Conservation (phyloP, 2,888 invertebrate species). For the Idaea dimidiata region DNA sequence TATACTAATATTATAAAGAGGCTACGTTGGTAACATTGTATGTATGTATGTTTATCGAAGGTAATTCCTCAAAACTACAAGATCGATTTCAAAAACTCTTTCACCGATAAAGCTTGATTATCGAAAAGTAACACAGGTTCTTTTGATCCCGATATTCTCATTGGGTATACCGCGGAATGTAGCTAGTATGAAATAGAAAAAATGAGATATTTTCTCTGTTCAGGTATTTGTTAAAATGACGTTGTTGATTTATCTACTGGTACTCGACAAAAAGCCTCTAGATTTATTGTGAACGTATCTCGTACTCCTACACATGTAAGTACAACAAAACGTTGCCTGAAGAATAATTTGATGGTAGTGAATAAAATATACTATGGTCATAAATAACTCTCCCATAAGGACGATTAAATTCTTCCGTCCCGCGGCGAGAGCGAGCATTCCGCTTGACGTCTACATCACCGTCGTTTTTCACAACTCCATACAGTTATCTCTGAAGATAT, state of each 20-base stretch:
- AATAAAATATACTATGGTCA: conserved; percentile 44
- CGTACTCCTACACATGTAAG: neutral
- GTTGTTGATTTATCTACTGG: neutral
- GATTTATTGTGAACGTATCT: neutral
- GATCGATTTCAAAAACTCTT: too few species aligned
- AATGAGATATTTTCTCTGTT: too few species aligned
- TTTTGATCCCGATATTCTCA: too few species aligned
- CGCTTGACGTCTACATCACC: conserved; percentile 60
- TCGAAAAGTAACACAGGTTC: too few species aligned
- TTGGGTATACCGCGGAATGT: too few species aligned
- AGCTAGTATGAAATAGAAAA: too few species aligned
- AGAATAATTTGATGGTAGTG: conserved; percentile 30
- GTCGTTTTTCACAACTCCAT: conserved; percentile 63
- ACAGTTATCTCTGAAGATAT: conserved; percentile 28
- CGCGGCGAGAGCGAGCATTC: conserved; percentile 45
- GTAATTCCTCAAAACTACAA: too few species aligned
- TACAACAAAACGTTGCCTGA: neutral
- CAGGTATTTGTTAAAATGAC: neutral
- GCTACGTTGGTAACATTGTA: too few species aligned
- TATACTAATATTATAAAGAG: too few species aligned
- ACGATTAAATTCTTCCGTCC: conserved; percentile 64
- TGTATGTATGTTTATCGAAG: too few species aligned
- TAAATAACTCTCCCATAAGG: conserved; percentile 54
- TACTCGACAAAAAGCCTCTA: neutral
- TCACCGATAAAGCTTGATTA: too few species aligned